Conservation (phyloP, 2,797 vertebrate genomes). For the Dipus sagitta region DNA sequence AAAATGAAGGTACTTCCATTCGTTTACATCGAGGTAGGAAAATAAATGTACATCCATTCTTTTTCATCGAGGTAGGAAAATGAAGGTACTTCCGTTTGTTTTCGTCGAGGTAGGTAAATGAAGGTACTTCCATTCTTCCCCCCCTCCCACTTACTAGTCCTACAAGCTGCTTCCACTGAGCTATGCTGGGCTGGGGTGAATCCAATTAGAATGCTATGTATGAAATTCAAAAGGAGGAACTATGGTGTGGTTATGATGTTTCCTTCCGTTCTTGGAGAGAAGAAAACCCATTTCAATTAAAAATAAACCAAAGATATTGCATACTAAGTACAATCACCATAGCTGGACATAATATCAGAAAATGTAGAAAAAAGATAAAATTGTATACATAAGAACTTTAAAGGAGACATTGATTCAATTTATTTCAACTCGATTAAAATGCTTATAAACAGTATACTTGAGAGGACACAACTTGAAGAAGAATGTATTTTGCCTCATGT, state of each 20-base stretch:
- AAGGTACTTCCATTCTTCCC: neutral
- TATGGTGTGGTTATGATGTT: neutral
- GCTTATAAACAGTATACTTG: neutral
- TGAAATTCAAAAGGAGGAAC: neutral
- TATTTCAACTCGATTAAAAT: constrained; percentile 23
- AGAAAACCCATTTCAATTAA: constrained; percentile 60
- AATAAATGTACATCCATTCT: neutral
- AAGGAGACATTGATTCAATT: constrained; percentile 26
- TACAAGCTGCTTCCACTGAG: neutral
- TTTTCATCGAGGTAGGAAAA: neutral
- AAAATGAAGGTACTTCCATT: neutral
- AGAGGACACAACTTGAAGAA: neutral
- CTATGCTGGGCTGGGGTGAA: neutral
- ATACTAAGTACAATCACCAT: constrained; percentile 47
- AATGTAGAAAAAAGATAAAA: neutral
- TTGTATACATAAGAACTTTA: neutral
- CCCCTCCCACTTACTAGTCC: no score
- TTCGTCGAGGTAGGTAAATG: neutral
- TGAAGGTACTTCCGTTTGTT: neutral
- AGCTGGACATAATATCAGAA: constrained; percentile 26
- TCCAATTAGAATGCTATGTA: neutral
- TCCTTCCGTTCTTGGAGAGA: neutral
- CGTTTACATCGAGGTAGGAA: neutral
- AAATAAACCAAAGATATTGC: constrained; percentile 49
- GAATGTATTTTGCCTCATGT: neutral